Base-by-base conservation (phyloP, 1,140 invertebrate species). In the Eriosoma lanigerum region DNA sequence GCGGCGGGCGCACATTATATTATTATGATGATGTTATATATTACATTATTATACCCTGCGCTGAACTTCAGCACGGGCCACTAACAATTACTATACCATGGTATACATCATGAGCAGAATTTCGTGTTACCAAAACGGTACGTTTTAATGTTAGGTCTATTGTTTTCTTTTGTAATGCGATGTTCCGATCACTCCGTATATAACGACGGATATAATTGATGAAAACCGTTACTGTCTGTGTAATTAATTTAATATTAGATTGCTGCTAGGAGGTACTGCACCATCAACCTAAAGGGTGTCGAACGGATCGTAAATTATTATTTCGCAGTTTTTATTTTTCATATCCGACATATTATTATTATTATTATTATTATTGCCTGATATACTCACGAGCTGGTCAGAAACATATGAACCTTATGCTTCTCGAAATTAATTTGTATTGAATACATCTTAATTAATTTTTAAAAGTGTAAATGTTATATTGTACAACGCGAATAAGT, bases 291-390 rank as follows among this genome's bases (percentile, higher is more conserved):
- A 44, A 4, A 24, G n/a, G n/a, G 64, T 44, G 62, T 15, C n/a
- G n/a, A 10, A 46, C n/a, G n/a, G 38, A 10, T 68, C 64, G 38
- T 68, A 68, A 66, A 68, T 68, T 68, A 68, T 48, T 68, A 4
- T 46, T 66, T 44, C n/a, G 32, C 13, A 17, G 6, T 56, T 21
- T 29, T 46, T 46, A n/a, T 66, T 0, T 44, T 3, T 6, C 38
- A 46, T 8, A 62, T 32, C 5, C n/a, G n/a, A n/a, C 19, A 10
- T 46, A 38, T 38, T 38, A 38, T 38, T n/a, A n/a, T n/a, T n/a
- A n/a, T n/a, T 38, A 38, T 4, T 38, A 38, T 38, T 4, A 38
- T 66, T 24, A 66, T 66, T 15, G 1, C 12, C 1, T 17, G 10
- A 32, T n/a, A 15, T 46, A 19, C 60, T n/a, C 9, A 21, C 13